Base-by-base conservation (phyloP, 2,797 vertebrate genomes). In the Acrossocheilus fasciatus region DNA sequence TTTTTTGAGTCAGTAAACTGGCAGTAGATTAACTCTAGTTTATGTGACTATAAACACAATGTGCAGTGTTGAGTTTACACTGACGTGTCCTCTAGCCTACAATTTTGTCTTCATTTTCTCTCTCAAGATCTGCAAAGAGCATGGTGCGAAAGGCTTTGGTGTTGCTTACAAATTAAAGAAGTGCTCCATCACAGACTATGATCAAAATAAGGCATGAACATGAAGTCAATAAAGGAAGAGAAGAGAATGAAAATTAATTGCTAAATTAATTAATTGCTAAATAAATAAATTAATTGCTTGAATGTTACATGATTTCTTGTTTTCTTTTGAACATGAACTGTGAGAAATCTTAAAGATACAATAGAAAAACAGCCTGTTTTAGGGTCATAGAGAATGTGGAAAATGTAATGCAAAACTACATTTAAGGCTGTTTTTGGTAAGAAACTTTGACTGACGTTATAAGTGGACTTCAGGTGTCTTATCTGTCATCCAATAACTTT, bases 391-490 rank as follows among this genome's bases (percentile, higher is more conserved):
- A 62, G 59, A 62, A 62, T 26, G 57, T 62, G 57, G 23, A 62
- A 62, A 62, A 62, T 1, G 1, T n/a, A 26, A 26, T 0, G 0
- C 14, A 23, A 14, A 39, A 39, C 1, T 23, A 20, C 30, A 57
- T 77, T 39, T 57, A 76, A 7, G 20, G 39, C 2, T 68, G 43
- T 14, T 66, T 47, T 47, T 64, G 11, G 26, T 36, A 36, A 54
- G 9, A 54, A 54, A 54, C 14, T 6, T 57, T 57, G 52, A n/a
- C 18, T 77, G 30, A 77, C 1, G 0, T n/a, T 78, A 15, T 9
- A 59, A 26, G 52, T 78, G 23, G 34, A 59, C 76, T 78, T 80
- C 15, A 43, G 39, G n/a, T 80, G 23, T 64, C 41, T 80, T 64
- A 45, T 64, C 77, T 80, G 77, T 80, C n/a, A 41, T 59, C n/a